Evolutionary conservation across 2,113 vertebrate genomes (phyloP).

Genomic region (Vidua macroura): DNA sequence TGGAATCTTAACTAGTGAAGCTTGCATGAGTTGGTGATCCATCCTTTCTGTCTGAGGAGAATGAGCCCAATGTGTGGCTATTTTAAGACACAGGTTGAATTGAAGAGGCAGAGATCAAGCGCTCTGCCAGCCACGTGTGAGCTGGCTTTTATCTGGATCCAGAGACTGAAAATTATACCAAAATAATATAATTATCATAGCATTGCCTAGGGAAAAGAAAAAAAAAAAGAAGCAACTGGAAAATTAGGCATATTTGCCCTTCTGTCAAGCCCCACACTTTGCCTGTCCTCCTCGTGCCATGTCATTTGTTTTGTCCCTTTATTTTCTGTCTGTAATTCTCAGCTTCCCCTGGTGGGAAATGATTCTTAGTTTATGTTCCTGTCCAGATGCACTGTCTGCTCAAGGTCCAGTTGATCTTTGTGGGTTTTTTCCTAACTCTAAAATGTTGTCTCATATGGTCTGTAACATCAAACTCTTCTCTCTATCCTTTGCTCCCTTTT

Average conservation of each 20-base stretch:
- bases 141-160: not conserved
- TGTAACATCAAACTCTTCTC: not conserved
- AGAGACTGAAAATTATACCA: not conserved
- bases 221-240: not conserved
- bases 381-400: not conserved
- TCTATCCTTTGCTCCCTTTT: not conserved
- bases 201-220: not conserved
- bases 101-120: slow-evolving; percentile 1
- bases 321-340: not conserved
- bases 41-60: slow-evolving; percentile 7
- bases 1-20: not conserved
- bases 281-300: rapidly evolving
- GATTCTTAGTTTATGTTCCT: not conserved
- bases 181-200: not conserved
- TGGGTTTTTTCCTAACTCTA: not conserved
- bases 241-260: not conserved
- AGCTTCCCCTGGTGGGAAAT: not conserved
- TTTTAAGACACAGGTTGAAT: not conserved
- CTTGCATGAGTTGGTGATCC: not conserved
- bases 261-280: not conserved
- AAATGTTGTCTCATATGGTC: not conserved
- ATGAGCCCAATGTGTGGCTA: not conserved
- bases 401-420: not conserved
- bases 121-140: not conserved
- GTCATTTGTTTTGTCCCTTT: not conserved